A percentile compares a stretch with the other conserved stretches of the same genome.
Evolutionary conservation across 1,140 invertebrate species (phyloP).

Genomic region (Drosophila lacertosa): DNA sequence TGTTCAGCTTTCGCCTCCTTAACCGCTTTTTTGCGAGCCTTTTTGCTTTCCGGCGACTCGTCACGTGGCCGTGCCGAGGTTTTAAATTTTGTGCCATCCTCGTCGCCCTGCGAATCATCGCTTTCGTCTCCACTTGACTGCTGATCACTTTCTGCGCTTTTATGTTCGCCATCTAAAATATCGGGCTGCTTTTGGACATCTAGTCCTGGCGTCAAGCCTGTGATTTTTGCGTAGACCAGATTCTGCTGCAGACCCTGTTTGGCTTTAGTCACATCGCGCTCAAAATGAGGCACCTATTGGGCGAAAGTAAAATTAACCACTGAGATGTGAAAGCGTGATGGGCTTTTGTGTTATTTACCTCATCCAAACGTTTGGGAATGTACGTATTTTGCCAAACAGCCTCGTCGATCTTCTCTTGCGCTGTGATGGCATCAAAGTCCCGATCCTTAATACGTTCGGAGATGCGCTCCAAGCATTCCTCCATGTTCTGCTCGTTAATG

Average conservation of each 20-base stretch:
- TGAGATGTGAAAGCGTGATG: no score
- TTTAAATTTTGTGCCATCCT: slow-evolving; percentile 87
- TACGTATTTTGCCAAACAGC: slow-evolving; percentile 97
- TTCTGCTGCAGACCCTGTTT: slow-evolving; percentile 90
- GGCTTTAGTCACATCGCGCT: slow-evolving; percentile 93
- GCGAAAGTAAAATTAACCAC: background rate
- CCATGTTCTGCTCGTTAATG: slow-evolving; percentile 93
- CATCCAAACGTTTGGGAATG: slow-evolving; percentile 96
- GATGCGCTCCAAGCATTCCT: slow-evolving; percentile 90
- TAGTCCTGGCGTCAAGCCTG: slow-evolving; percentile 92
- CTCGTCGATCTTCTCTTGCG: slow-evolving; percentile 91
- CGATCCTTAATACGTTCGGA: slow-evolving; percentile 88
- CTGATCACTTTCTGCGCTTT: slow-evolving; percentile 32
- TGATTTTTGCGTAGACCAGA: slow-evolving; percentile 92
- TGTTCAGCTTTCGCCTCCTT: slow-evolving; percentile 96
- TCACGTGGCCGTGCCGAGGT: slow-evolving; percentile 90
- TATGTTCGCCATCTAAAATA: slow-evolving; percentile 76
- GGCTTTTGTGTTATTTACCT: slow-evolving; percentile 86
- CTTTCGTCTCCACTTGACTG: slow-evolving; percentile 80
- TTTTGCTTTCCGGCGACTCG: slow-evolving; percentile 94
- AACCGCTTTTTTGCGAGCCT: slow-evolving; percentile 92
- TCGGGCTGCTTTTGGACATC: slow-evolving; percentile 87
- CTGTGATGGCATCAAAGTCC: slow-evolving; percentile 87
- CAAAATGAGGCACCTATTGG: slow-evolving; percentile 92
- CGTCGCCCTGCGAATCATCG: slow-evolving; percentile 79